These are phyloP conservation scores for Petroica traversi DNA, from an alignment of 2,113 vertebrate species.

Conservation along the genomic window DNA sequence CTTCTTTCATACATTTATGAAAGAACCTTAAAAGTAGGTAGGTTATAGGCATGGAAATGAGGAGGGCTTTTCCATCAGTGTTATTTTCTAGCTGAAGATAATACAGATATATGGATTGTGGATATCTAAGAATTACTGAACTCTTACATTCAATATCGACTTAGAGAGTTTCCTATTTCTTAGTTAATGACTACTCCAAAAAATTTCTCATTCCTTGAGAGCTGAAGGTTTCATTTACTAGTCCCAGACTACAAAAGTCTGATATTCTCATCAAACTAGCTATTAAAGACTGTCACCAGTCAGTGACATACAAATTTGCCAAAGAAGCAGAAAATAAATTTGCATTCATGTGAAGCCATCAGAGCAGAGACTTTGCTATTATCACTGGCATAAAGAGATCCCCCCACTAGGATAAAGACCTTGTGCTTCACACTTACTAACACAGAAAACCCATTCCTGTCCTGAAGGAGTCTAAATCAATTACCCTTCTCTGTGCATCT, in stretches of 20 bases:
- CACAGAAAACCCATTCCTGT: neutral
- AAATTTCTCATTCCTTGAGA: neutral
- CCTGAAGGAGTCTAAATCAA: conserved; percentile 32
- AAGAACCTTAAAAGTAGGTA: neutral
- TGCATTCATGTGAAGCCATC: neutral
- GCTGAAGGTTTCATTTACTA: neutral
- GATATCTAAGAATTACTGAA: neutral
- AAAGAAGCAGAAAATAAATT: neutral
- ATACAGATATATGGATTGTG: neutral
- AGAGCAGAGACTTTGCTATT: neutral
- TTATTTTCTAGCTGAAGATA: neutral
- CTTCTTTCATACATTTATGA: neutral
- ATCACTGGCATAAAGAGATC: neutral
- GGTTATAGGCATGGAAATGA: neutral
- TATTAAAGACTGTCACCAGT: neutral
- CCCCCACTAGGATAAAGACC: neutral
- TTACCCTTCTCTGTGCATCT: conserved; percentile 12
- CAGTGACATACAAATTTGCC: neutral
- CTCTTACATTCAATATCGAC: neutral
- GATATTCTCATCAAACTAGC: neutral
- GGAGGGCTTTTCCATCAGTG: neutral
- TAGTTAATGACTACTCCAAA: neutral
- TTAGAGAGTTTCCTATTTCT: neutral
- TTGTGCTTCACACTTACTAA: neutral
- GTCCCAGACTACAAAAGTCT: neutral